These are phyloP conservation scores for Pteronotus mesoamericanus DNA, from an alignment of 2,797 vertebrate genomes.

Conservation along the genomic window DNA sequence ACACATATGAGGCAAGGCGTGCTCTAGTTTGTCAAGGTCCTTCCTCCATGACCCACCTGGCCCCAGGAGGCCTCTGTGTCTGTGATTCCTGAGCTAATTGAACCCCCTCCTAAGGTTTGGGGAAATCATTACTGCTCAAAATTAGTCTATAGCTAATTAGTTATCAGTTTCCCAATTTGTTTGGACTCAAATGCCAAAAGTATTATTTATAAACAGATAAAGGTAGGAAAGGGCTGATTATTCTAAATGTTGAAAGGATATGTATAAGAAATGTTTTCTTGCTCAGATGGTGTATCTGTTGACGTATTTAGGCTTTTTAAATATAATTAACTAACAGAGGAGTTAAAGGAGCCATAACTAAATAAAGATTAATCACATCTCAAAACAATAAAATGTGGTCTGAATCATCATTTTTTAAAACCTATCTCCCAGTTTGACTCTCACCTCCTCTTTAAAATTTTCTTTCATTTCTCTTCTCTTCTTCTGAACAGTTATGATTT, in stretches of 20 bases:
- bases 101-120: background rate
- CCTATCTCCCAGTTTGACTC: background rate
- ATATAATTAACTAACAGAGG: conserved; percentile 14
- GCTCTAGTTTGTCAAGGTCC: background rate
- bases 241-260: conserved; percentile 21
- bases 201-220: conserved; percentile 51
- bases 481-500: background rate
- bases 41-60: background rate
- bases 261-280: no score
- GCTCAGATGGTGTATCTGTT: background rate
- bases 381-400: background rate
- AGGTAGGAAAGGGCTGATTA: background rate
- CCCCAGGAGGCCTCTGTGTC: background rate
- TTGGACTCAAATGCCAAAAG: conserved; percentile 3
- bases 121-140: conserved; percentile 23
- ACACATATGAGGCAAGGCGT: background rate
- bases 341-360: background rate
- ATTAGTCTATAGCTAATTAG: conserved; percentile 38
- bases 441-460: background rate
- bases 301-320: conserved; percentile 14
- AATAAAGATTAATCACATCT: background rate
- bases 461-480: background rate
- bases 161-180: conserved; percentile 46
- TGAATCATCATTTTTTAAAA: background rate
- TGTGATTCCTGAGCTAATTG: background rate